Base-by-base conservation (phyloP, 2,797 vertebrate genomes). In the Dipus sagitta region DNA sequence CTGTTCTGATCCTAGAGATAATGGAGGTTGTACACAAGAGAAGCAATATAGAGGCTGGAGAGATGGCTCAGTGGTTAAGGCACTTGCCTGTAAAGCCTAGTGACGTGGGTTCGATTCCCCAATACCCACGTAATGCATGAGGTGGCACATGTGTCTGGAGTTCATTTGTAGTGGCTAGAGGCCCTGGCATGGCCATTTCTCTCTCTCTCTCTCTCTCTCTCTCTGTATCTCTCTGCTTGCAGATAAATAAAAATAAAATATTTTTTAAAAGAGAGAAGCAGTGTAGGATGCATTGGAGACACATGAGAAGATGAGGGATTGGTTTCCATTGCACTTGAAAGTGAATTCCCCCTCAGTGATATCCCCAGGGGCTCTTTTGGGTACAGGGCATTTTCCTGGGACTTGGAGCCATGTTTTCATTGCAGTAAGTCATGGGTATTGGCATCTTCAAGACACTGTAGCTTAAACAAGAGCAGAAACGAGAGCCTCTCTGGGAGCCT, bases 401-500 rank as follows among this genome's bases (percentile, higher is more conserved):
- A 65, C 52, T 75, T 80, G 81, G 90, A 84, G 54, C 47, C 34
- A 10, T 3, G 12, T 64, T 80, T 93, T 80, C 64, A 62, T 54
- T 28, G 81, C 88, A 86, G 76, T n/a, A 76, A 60, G 54, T 81
- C 34, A 12, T 23, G 47, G 71, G 84, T 17, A 11, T 32, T 32
- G 20, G 52, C 94, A 75, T 92, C 82, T 42, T 84, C 75, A 86
- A 92, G 87, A 75, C 71, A 47, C 88, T 47, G 42, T 34, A 23
- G 62, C 82, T 92, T 77, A 78, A 92, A 65, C 24, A 71, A 65
- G 71, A 85, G 70, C 58, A 78, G 81, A 92, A 54, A 88, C 28
- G 42, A 75, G 88, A 86, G 70, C 28, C 94, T 94, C 80, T 90
- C 88, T 64, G 80, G 94, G 52, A 26, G 65, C 79, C 84, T 72